A percentile compares a stretch with the other conserved stretches of the same genome.
These are phyloP conservation scores for Leuciscus idus DNA, from an alignment of 2,113 vertebrate genomes.

Conservation along the genomic window DNA sequence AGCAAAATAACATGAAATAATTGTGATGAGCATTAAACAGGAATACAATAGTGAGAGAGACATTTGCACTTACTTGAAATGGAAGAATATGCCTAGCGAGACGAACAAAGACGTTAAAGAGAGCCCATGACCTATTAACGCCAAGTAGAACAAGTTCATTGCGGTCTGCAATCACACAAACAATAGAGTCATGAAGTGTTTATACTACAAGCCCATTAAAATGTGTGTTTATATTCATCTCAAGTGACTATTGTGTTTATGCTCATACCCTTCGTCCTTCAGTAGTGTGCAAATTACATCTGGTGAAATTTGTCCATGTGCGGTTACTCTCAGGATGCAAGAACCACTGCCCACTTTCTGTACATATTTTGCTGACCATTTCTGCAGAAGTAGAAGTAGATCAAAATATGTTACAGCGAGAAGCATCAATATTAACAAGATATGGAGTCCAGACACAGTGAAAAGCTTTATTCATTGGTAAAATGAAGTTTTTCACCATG, in stretches of 20 bases:
- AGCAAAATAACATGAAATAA: not conserved
- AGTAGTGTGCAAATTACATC: conserved; percentile 82
- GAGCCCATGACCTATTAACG: conserved; percentile 94
- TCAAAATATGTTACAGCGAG: not conserved
- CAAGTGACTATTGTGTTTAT: not conserved
- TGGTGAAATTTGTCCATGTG: conserved; percentile 95
- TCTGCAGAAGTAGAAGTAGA: conserved; percentile 74
- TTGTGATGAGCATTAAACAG: not conserved
- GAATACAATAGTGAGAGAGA: not conserved
- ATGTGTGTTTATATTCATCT: conserved; percentile 22
- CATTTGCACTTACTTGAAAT: conserved; percentile 90
- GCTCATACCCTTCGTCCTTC: conserved; percentile 85
- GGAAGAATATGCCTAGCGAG: conserved; percentile 95
- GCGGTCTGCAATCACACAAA: conserved; percentile 84
- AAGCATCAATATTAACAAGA: not conserved
- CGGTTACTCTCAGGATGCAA: conserved; percentile 91
- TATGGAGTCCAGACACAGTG: not conserved
- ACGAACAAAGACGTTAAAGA: conserved; percentile 90
- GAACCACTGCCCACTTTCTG: conserved; percentile 89
- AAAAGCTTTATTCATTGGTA: not conserved
- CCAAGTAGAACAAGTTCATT: conserved; percentile 92
- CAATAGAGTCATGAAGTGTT: not conserved
- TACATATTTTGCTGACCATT: conserved; percentile 93
- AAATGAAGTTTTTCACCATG: too few species aligned
- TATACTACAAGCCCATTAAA: not conserved